Evolutionary conservation across 2,113 vertebrate genomes (phyloP), one percentile per base, ranked within the genome.

Genomic region (Podocnemis expansa): DNA sequence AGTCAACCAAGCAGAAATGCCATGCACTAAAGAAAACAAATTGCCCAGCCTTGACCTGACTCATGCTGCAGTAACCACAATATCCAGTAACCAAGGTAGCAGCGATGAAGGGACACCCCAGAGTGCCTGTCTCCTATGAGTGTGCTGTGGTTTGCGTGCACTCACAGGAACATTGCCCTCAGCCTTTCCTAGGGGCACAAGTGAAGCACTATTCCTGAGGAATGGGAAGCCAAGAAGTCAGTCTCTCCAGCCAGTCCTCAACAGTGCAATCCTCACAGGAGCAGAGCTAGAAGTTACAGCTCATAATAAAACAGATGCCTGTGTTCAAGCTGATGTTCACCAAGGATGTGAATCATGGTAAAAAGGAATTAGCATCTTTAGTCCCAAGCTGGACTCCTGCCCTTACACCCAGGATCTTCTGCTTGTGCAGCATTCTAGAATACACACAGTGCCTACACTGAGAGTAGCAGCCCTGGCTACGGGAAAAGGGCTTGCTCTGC

Each of bases 401-500:
- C 82, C 78, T 85, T 41, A 63, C 73, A 75, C 3, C 43, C 73
- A 43, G 81, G 31, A 54, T 67, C 87, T 58, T 70, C 27, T 22
- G n/a, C 83, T 75, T 78, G 45, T 63, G 89, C 81, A 27, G 29
- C 0, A 4, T 25, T 85, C 54, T 78, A 60, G 54, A 31, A 52
- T n/a, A 55, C 2, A 8, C 45, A 5, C 24, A 10, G 4, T 27
- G 54, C 31, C 79, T 80, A 41, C 31, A 12, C 49, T 45, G 79
- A 87, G 78, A 78, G 85, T 54, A 88, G 76, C 49, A 5, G 1
- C 73, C 85, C 87, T 70, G 31, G 52, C 2, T 49, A 76, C 76
- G 49, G 60, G 89, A 93, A 88, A 88, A 88, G 84, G 85, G 84
- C 76, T 43, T 41, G 51, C 80, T 89, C 88, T 51, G 73, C 86